Evolutionary conservation across 2,113 vertebrate genomes (phyloP).

Genomic region (Chaetorhynchus papuensis): DNA sequence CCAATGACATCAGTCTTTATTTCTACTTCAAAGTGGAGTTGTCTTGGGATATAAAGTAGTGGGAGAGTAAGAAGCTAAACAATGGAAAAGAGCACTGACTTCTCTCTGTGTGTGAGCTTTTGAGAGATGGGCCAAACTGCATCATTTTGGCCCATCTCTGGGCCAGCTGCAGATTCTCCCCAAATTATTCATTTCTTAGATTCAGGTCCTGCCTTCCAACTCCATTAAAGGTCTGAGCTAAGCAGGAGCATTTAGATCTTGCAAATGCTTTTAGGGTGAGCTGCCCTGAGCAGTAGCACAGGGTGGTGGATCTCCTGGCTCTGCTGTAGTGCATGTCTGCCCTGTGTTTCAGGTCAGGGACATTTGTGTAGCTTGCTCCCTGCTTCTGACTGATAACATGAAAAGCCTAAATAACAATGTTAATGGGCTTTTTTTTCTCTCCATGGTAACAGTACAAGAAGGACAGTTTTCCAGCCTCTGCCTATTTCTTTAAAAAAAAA

Average conservation of each 20-base stretch:
- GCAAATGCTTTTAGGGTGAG: not conserved
- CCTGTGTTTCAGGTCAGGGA: not conserved
- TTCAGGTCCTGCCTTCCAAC: not conserved
- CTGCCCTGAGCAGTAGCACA: not conserved
- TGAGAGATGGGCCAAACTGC: not conserved
- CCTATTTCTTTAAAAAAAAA: not conserved
- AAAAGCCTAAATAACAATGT: not conserved
- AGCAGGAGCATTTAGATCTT: not conserved
- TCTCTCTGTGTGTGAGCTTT: not conserved
- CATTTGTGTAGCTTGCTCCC: not conserved
- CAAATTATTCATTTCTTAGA: not conserved
- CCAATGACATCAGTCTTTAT: not conserved
- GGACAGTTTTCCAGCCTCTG: not conserved
- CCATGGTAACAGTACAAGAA: constrained; percentile 11
- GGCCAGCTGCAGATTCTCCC: not conserved
- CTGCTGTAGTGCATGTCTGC: not conserved
- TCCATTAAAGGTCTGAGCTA: not conserved
- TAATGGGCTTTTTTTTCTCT: constrained; percentile 10
- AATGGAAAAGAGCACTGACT: not conserved
- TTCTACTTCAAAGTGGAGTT: not conserved
- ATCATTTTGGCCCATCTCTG: not conserved
- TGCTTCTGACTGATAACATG: not conserved
- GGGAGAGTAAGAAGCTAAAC: not conserved
- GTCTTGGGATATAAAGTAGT: not conserved
- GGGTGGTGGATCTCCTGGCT: not conserved